These are phyloP conservation scores for Orthosia incerta DNA, from an alignment of 2,888 invertebrate species.

Conservation along the genomic window DNA sequence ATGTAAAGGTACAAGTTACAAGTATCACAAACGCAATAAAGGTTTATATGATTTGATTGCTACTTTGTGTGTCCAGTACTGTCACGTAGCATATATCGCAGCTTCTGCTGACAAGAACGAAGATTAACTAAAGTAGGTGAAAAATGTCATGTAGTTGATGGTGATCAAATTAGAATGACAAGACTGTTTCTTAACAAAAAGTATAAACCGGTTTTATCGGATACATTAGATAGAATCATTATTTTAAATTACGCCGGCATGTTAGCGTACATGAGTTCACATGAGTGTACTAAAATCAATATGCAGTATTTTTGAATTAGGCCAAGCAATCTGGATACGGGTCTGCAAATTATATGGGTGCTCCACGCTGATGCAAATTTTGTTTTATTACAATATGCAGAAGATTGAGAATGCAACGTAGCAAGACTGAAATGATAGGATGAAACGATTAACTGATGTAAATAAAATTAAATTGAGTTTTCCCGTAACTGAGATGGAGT, in stretches of 20 bases:
- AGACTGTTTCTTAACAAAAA: not conserved
- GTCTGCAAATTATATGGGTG: constrained; percentile 62
- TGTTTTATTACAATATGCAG: constrained; percentile 32
- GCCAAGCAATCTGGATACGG: constrained; percentile 67
- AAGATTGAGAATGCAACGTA: constrained; percentile 37
- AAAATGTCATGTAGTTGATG: not conserved
- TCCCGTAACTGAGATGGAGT: not conserved
- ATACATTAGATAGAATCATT: constrained; percentile 2
- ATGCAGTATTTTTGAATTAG: constrained; percentile 61
- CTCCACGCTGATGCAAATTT: constrained; percentile 24
- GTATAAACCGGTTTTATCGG: constrained; percentile 14
- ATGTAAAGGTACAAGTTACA: not conserved
- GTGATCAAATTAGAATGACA: not conserved
- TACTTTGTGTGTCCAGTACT: constrained; percentile 6
- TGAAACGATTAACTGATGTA: constrained; percentile 37
- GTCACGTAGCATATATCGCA: constrained; percentile 18
- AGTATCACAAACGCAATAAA: constrained; percentile 15
- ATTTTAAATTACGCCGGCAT: constrained; percentile 40
- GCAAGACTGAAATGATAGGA: constrained; percentile 26
- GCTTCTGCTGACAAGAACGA: not conserved
- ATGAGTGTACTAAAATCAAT: constrained; percentile 59
- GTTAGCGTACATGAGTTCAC: constrained; percentile 54
- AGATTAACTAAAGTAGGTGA: constrained; percentile 13
- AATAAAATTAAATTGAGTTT: constrained; percentile 9
- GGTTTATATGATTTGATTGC: not conserved